These are phyloP conservation scores for Toxostoma redivivum DNA, from an alignment of 2,113 vertebrate species.

Conservation along the genomic window DNA sequence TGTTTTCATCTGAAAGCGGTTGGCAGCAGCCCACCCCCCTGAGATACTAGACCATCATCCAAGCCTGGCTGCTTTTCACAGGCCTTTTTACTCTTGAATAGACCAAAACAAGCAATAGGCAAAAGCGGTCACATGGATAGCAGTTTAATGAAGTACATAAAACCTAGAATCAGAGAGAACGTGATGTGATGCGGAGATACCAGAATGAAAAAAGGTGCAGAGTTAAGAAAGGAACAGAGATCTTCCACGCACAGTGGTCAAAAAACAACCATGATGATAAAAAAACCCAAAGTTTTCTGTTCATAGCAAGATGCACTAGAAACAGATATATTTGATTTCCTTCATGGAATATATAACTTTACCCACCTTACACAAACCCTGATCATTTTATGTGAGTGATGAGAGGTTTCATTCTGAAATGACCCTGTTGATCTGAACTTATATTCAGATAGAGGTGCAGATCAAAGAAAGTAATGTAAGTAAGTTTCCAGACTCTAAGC, in stretches of 20 bases:
- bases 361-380: neutral
- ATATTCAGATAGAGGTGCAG: neutral
- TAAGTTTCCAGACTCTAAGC: neutral
- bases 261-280: neutral
- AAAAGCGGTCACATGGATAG: neutral
- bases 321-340: neutral
- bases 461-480: neutral
- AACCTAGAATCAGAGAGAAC: neutral
- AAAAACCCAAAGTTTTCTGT: neutral
- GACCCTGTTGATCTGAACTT: neutral
- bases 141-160: conserved; percentile 29
- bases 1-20: neutral
- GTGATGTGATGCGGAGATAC: neutral
- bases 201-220: neutral
- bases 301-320: neutral
- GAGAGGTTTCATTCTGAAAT: neutral
- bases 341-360: neutral
- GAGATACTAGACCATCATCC: conserved; percentile 28
- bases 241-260: neutral
- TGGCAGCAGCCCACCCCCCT: conserved; percentile 18
- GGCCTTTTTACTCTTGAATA: conserved; percentile 36
- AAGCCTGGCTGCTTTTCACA: neutral
- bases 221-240: neutral
- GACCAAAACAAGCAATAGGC: conserved; percentile 2
- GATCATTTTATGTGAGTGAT: neutral